Percentiles rank a stretch among this genome's conserved stretches.
Evolutionary conservation across 2,113 vertebrate genomes (phyloP).

Genomic region (Urocitellus parryii): DNA sequence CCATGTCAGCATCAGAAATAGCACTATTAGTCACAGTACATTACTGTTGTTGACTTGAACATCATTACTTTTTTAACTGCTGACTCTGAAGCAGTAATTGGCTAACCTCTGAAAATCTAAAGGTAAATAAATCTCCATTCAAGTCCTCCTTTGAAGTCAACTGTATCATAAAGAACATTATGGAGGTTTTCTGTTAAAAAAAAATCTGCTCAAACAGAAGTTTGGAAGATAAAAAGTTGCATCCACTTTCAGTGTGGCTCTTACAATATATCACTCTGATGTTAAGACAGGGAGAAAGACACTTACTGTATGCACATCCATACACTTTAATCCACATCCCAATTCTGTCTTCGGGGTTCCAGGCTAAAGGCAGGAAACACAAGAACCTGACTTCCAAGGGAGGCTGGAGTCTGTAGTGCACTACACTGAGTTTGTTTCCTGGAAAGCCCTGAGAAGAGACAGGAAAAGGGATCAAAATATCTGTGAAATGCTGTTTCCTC

Average conservation of each 20-base stretch:
- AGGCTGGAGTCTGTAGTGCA: constrained; percentile 90
- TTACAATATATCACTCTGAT: background rate
- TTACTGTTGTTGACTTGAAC: background rate
- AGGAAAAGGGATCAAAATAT: background rate
- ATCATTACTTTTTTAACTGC: background rate
- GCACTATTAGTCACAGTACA: background rate
- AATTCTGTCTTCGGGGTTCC: constrained; percentile 91
- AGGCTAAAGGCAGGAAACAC: constrained; percentile 90
- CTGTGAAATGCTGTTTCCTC: rapidly evolving
- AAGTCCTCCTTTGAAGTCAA: background rate
- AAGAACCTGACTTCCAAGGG: constrained; percentile 90
- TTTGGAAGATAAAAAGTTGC: background rate
- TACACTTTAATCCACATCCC: constrained; percentile 92
- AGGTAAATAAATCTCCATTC: background rate
- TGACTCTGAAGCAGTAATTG: background rate
- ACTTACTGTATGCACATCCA: constrained; percentile 92
- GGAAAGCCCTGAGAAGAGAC: constrained; percentile 87
- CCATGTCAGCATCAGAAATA: background rate
- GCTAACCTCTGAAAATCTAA: background rate
- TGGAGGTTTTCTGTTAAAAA: background rate
- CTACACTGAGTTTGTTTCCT: constrained; percentile 92
- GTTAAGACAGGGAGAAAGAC: background rate
- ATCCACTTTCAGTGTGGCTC: background rate
- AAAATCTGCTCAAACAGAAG: background rate
- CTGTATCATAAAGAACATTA: background rate